phyloP scores from a whole-genome alignment of 2,113 vertebrate species.

The Gasterosteus aculeatus region DNA sequence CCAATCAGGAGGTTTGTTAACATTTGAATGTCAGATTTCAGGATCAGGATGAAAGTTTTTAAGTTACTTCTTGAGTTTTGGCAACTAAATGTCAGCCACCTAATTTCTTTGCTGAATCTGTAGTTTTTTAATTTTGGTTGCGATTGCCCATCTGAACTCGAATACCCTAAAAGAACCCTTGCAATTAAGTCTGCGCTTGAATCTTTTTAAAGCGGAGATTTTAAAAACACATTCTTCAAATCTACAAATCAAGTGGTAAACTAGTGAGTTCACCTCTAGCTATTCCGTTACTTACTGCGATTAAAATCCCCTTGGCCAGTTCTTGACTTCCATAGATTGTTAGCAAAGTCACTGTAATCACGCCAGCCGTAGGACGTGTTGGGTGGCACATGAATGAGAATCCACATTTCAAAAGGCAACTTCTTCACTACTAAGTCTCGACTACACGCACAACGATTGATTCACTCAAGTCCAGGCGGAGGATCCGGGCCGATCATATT shows the following conservation, averaged over 20 bases:
- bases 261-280: too few species aligned
- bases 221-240: background rate
- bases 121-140: background rate
- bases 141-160: background rate
- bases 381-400: too few species aligned
- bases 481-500: background rate
- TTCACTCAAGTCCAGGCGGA: slow-evolving; percentile 8
- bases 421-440: slow-evolving; percentile 1
- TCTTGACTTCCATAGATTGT: background rate
- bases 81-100: background rate
- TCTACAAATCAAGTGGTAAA: background rate
- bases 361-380: too few species aligned
- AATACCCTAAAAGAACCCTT: background rate
- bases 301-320: background rate
- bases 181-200: background rate
- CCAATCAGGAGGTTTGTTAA: background rate
- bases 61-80: background rate
- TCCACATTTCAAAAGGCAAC: background rate
- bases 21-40: too few species aligned
- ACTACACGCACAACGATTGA: background rate
- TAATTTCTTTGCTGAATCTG: background rate
- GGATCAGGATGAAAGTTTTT: background rate
- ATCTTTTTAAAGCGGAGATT: background rate
- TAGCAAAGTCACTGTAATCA: too few species aligned
- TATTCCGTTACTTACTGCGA: background rate